Evolutionary conservation across 2,888 invertebrate genomes (phyloP).

Genomic region (Pyrgus malvae): DNA sequence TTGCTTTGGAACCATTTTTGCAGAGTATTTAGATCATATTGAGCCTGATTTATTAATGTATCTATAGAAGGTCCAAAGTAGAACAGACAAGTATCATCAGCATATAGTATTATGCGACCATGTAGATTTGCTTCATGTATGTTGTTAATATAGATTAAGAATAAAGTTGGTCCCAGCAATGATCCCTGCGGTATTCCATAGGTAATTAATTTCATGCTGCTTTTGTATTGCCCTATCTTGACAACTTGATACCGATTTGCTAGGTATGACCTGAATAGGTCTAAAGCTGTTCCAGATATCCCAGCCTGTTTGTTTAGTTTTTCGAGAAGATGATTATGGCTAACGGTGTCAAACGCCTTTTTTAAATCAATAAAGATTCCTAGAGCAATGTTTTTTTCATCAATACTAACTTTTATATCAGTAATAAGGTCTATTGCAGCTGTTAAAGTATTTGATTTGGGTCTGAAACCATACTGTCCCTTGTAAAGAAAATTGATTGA

Average conservation of each 20-base stretch:
- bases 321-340: not conserved
- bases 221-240: not conserved
- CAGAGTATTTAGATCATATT: not conserved
- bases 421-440: constrained; percentile 16
- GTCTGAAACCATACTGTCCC: constrained; percentile 1
- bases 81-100: constrained; percentile 22
- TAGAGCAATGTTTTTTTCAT: constrained; percentile 17
- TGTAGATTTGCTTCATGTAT: constrained; percentile 8
- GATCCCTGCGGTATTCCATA: constrained; percentile 3
- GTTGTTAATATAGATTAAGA: constrained; percentile 7
- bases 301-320: not conserved
- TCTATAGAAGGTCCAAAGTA: constrained; percentile 12
- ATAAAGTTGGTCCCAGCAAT: not conserved
- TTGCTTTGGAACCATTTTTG: not conserved
- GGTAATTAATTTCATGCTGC: not conserved
- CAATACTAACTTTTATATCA: constrained; percentile 3
- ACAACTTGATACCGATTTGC: constrained; percentile 17
- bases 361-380: constrained; percentile 20
- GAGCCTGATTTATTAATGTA: not conserved
- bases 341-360: too few species aligned
- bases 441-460: constrained; percentile 13
- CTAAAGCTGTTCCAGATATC: not conserved
- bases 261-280: constrained; percentile 22
- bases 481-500: not conserved
- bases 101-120: constrained; percentile 11